Evolutionary conservation across 2,113 vertebrate genomes (phyloP).

Genomic region (Coturnix japonica): DNA sequence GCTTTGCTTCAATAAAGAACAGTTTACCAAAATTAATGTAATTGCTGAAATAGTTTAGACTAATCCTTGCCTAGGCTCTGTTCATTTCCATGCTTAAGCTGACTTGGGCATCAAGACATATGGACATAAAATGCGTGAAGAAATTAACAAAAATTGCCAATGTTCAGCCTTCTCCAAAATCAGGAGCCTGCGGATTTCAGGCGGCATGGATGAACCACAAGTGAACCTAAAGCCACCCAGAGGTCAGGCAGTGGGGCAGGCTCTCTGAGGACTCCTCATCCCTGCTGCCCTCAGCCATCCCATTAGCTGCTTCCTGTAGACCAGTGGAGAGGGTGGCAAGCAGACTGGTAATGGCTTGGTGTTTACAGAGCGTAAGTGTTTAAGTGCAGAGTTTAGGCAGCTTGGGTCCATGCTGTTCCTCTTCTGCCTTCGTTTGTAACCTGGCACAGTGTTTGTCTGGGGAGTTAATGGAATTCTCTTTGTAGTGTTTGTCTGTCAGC

Average conservation of each 20-base stretch:
- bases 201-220: background rate
- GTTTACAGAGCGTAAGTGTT: conserved; percentile 20
- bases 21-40: background rate
- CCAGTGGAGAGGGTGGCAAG: background rate
- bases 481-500: background rate
- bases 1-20: conserved; percentile 33
- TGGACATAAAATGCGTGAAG: background rate
- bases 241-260: background rate
- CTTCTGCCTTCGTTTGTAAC: background rate
- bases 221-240: background rate
- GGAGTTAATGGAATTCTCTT: background rate
- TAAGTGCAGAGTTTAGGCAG: background rate
- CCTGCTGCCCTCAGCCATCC: background rate
- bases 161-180: background rate
- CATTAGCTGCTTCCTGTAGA: background rate
- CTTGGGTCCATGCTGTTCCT: background rate
- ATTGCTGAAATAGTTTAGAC: conserved; percentile 23
- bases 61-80: background rate
- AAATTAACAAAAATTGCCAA: background rate
- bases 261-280: background rate
- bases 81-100: conserved; percentile 14
- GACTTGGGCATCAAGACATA: conserved; percentile 41
- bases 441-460: background rate
- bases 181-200: background rate
- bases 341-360: conserved; percentile 23